Conservation (phyloP, 1,140 invertebrate genomes). For the Aphidius gifuensis region DNA sequence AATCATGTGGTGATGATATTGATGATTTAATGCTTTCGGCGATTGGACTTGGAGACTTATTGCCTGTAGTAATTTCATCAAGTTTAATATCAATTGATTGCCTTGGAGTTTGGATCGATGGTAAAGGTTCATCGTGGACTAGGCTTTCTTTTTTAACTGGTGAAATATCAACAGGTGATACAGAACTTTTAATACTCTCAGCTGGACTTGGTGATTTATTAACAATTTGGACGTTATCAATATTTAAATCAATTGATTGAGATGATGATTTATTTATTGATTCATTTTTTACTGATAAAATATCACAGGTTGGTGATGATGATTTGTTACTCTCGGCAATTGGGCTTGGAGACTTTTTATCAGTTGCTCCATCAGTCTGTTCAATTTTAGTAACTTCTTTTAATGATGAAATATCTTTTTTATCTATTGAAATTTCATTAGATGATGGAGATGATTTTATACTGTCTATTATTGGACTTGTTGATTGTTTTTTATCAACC, state of each 20-base stretch:
- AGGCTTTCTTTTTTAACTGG: constrained; percentile 1
- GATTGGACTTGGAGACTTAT: neutral
- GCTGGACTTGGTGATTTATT: constrained; percentile 2
- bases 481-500: too few relatives aligned
- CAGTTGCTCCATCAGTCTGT: neutral
- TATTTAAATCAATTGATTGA: neutral
- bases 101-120: neutral
- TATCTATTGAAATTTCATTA: neutral
- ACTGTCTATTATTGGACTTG: neutral
- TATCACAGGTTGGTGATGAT: neutral
- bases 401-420: neutral
- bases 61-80: neutral
- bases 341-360: constrained; percentile 2
- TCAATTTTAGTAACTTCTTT: constrained; percentile 1
- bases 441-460: constrained; percentile 21
- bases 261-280: neutral
- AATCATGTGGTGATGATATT: neutral
- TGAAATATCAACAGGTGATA: neutral
- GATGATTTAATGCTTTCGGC: constrained; percentile 3
- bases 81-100: neutral
- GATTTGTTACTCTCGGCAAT: constrained; percentile 1
- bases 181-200: neutral
- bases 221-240: neutral
- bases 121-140: neutral
- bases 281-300: neutral